Evolutionary conservation across 2,113 vertebrate species (phyloP).

Genomic region (Brachyhypopomus occidentalis): DNA sequence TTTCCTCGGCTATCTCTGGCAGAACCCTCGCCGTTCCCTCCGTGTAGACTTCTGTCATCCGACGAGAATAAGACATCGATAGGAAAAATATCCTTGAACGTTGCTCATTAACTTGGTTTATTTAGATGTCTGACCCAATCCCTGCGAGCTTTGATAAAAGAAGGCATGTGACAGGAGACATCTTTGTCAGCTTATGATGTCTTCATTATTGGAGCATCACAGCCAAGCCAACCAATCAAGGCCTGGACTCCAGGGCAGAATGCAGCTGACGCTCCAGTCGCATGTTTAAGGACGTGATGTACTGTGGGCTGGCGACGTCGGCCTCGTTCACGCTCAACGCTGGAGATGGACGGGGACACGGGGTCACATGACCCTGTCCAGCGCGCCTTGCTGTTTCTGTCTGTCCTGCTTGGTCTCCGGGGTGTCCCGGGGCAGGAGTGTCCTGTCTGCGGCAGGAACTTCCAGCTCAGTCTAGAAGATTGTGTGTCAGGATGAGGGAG

Average conservation of each 20-base stretch:
- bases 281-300: neutral
- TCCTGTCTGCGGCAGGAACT: neutral
- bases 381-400: no score
- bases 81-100: neutral
- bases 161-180: neutral
- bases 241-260: neutral
- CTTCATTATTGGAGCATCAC: neutral
- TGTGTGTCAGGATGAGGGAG: neutral
- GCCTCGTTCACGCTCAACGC: no score
- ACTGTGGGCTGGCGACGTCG: neutral
- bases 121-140: neutral
- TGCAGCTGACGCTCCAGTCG: no score
- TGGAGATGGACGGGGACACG: no score
- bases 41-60: neutral
- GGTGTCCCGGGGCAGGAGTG: neutral
- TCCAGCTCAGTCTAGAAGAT: neutral
- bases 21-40: neutral
- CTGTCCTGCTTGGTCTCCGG: neutral
- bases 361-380: no score
- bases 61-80: neutral
- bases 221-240: conserved; percentile 20
- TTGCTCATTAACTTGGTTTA: neutral
- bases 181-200: neutral
- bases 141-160: neutral
- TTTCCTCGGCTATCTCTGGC: neutral